Evolutionary conservation across 1,140 invertebrate species (phyloP).

Genomic region (Chymomyza costata): DNA sequence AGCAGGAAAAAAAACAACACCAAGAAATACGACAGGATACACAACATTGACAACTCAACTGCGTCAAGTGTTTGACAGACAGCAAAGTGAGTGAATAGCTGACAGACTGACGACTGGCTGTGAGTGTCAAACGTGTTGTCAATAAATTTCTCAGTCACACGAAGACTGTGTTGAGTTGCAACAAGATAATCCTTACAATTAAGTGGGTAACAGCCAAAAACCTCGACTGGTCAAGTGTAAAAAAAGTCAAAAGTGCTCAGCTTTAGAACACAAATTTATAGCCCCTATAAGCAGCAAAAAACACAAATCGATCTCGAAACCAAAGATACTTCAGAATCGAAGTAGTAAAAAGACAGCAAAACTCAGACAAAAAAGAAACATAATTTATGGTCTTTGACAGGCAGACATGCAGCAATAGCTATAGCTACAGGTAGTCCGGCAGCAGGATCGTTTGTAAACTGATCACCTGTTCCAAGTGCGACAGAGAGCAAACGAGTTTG

Average conservation of each 20-base stretch:
- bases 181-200: slow-evolving; percentile 66
- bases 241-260: slow-evolving; percentile 49
- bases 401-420: slow-evolving; percentile 13
- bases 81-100: slow-evolving; percentile 23
- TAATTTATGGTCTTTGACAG: slow-evolving; percentile 60
- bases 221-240: slow-evolving; percentile 39
- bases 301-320: background rate
- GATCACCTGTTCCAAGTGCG: slow-evolving; percentile 53
- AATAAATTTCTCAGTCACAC: slow-evolving; percentile 54
- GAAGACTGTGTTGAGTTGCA: slow-evolving; percentile 6
- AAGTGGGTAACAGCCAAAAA: slow-evolving; percentile 47
- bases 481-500: slow-evolving; percentile 15
- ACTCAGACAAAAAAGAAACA: slow-evolving; percentile 53
- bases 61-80: slow-evolving; percentile 19
- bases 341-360: slow-evolving; percentile 31
- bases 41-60: slow-evolving; percentile 57
- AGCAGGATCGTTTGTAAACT: slow-evolving; percentile 54
- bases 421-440: slow-evolving; percentile 39
- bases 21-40: background rate
- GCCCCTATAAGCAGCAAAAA: slow-evolving; percentile 30
- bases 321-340: too few species aligned
- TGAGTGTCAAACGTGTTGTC: slow-evolving; percentile 51
- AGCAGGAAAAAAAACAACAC: slow-evolving; percentile 37
- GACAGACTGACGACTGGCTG: slow-evolving; percentile 23
- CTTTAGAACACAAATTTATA: slow-evolving; percentile 39